Evolutionary conservation across 2,888 invertebrate species (phyloP).

Genomic region (Dynastes tityus): DNA sequence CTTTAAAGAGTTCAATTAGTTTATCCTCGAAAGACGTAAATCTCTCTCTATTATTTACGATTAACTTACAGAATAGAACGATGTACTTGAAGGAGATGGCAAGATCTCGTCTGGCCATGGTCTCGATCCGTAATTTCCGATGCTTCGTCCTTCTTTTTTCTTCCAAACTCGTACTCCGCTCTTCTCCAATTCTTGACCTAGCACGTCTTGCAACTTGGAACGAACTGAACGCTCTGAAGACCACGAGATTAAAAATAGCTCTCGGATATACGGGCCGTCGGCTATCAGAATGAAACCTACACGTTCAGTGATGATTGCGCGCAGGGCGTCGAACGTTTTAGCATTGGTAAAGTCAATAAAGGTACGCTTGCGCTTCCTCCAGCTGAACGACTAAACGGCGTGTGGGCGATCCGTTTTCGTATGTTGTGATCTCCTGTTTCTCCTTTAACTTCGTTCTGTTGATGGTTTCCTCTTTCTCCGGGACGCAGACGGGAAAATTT

Average conservation of each 20-base stretch:
- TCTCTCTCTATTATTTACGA: neutral
- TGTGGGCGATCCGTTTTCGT: slow-evolving; percentile 61
- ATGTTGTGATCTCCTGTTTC: slow-evolving; percentile 3
- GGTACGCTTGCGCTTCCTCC: slow-evolving; percentile 59
- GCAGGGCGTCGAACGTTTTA: slow-evolving; percentile 51
- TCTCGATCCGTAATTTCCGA: slow-evolving; percentile 1
- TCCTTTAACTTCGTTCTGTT: neutral
- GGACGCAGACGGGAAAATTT: neutral
- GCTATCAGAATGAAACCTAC: slow-evolving; percentile 36
- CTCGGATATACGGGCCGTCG: slow-evolving; percentile 11
- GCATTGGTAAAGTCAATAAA: slow-evolving; percentile 60
- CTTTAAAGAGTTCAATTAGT: slow-evolving; percentile 24
- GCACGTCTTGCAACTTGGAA: neutral
- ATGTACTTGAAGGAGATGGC: slow-evolving; percentile 16
- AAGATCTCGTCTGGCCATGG: slow-evolving; percentile 15
- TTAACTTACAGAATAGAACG: slow-evolving; percentile 40
- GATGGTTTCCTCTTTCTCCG: neutral
- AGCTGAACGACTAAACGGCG: slow-evolving; percentile 53
- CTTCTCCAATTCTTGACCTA: slow-evolving; percentile 26
- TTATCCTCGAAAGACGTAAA: slow-evolving; percentile 18
- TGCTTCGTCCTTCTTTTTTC: slow-evolving; percentile 10
- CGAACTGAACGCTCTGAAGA: slow-evolving; percentile 28
- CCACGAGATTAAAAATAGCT: slow-evolving; percentile 24
- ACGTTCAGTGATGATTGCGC: slow-evolving; percentile 19
- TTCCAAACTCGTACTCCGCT: slow-evolving; percentile 10